Percentiles rank a stretch among this genome's conserved stretches.
Conservation (phyloP, 1,140 invertebrate genomes). For the Magallana angulata region DNA sequence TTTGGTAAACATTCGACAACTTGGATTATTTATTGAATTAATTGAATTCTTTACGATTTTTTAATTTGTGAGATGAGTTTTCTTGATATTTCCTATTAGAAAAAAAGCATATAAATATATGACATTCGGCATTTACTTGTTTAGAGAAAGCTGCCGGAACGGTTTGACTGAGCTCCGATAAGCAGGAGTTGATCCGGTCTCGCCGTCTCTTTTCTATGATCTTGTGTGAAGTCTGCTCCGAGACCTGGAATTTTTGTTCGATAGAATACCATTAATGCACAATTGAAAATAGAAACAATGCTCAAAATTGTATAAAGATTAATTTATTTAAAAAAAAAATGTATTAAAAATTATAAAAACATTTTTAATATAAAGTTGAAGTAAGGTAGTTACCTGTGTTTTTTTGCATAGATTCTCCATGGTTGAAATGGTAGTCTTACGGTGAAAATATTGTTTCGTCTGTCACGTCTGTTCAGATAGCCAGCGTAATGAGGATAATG, state of each 20-base stretch:
- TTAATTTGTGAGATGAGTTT: no score
- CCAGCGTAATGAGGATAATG: conserved; percentile 12
- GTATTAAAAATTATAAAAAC: not conserved
- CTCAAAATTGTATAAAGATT: not conserved
- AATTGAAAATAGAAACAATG: not conserved
- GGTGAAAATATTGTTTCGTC: not conserved
- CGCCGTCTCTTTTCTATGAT: conserved; percentile 92
- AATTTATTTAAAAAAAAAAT: not conserved
- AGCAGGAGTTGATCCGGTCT: conserved; percentile 91
- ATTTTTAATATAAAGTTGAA: not conserved
- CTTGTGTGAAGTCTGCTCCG: conserved; percentile 67
- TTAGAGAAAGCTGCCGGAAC: conserved; percentile 68
- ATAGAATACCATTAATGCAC: not conserved
- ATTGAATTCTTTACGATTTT: no score
- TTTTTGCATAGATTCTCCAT: conserved; percentile 38
- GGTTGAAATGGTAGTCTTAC: not conserved
- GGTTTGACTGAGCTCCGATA: conserved; percentile 85
- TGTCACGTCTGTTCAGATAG: not conserved
- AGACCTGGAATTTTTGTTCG: not conserved
- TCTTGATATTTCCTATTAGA: no score
- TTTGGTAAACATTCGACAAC: no score
- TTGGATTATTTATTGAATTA: no score
- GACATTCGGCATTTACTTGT: conserved; percentile 56
- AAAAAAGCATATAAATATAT: no score
- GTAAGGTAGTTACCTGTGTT: not conserved